phyloP scores from a whole-genome alignment of 2,113 vertebrate genomes.

The Microtus richardsoni region DNA sequence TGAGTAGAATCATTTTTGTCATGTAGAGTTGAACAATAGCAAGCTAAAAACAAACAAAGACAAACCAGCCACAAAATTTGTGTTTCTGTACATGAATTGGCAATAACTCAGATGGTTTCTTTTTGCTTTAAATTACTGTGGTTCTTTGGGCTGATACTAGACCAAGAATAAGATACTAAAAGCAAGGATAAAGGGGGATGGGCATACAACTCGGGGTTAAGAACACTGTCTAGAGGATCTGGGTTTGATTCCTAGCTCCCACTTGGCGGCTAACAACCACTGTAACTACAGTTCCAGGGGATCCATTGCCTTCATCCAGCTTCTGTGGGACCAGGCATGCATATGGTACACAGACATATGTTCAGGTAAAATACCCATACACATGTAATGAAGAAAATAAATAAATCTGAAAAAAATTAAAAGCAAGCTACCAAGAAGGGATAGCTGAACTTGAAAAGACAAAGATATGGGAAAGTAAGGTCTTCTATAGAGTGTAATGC shows the following conservation, averaged over 20 bases:
- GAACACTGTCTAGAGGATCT: neutral
- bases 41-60: neutral
- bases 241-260: neutral
- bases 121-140: neutral
- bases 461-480: neutral
- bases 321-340: neutral
- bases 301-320: neutral
- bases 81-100: neutral
- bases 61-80: neutral
- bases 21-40: neutral
- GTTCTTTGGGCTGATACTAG: neutral
- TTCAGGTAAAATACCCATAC: neutral
- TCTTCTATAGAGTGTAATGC: neutral
- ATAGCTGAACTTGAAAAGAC: conserved; percentile 5
- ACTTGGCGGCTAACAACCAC: too few species aligned
- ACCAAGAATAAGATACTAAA: conserved; percentile 10
- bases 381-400: neutral
- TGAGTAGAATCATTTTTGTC: neutral
- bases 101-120: neutral
- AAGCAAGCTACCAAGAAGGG: neutral
- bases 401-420: neutral
- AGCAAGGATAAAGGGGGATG: neutral
- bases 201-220: neutral
- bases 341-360: neutral
- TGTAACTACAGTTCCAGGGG: neutral